Base-by-base conservation (phyloP, 2,888 invertebrate genomes). In the Scelioninae gen. 2 region DNA sequence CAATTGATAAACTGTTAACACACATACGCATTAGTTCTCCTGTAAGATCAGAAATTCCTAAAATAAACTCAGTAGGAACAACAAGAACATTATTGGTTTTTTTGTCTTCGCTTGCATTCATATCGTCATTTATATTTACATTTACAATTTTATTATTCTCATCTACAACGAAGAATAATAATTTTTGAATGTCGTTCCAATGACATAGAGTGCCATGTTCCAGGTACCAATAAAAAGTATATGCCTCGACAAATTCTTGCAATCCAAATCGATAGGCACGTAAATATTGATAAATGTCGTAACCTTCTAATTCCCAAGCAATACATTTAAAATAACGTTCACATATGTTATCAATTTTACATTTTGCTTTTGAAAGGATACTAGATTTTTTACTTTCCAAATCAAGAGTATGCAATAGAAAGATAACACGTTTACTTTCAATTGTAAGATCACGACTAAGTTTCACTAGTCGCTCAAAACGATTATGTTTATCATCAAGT, bases 11-110 rank as follows among this genome's bases (percentile, higher is more conserved):
- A 78, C 92, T 92, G 82, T 93, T 94, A 5, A 97, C 94, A 58
- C 95, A 94, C 78, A 92, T 90, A 52, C 96, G 89, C 96, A 97
- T 97, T 41, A 96, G 84, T 85, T 97, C 97, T 0, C 96, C 96
- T 0, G 95, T 95, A 22, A 96, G 88, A 87, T 97, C 96, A 0
- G 93, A 93, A 31, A 96, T 85, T 0, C 96, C 96, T 37, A 96
- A 86, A 81, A 96, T 87, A 77, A 88, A 92, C 74, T 92, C 91
- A 31, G 81, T 82, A 0, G 88, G 87, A 10, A 87, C 86, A 18
- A 88, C 77, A 5, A 69, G 37, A 41, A 81, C 68, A 0, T 1
- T 25, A 41, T 28, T 11, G 0, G 18, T 22, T 4, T 31, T 2
- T 10, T 74, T n/a, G 7, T 43, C 18, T 7, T 53, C 15, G n/a